Evolutionary conservation across 2,797 vertebrate genomes (phyloP).

Genomic region (Muraenolepis orangiensis): DNA sequence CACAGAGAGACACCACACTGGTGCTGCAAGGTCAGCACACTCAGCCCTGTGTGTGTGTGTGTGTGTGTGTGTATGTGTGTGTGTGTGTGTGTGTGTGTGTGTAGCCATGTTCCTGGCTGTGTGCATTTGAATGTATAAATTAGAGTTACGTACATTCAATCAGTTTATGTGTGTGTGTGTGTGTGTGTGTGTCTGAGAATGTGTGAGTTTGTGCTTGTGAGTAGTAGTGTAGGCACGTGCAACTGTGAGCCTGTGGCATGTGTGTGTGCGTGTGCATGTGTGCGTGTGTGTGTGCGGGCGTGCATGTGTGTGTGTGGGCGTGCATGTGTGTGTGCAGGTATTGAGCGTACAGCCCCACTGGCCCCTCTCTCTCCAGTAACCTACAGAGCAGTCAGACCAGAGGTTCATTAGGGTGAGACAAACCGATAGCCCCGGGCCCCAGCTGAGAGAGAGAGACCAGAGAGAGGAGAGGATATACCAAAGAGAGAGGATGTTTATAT

Average conservation of each 20-base stretch:
- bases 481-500: too few species aligned
- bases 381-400: slow-evolving; percentile 21
- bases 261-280: background rate
- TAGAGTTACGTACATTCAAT: too few species aligned
- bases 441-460: background rate
- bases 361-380: slow-evolving; percentile 45
- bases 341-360: slow-evolving; percentile 27
- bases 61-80: too few species aligned
- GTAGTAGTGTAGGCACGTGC: background rate
- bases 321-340: background rate
- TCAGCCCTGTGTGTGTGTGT: too few species aligned
- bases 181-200: too few species aligned
- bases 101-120: too few species aligned
- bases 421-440: background rate
- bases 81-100: too few species aligned
- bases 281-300: background rate
- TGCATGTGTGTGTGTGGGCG: background rate
- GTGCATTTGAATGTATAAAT: too few species aligned
- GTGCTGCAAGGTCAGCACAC: background rate
- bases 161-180: too few species aligned
- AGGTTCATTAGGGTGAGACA: slow-evolving; percentile 30
- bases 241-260: background rate
- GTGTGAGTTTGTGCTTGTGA: too few species aligned
- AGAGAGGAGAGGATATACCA: background rate
- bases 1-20: background rate